These are phyloP conservation scores for Drosophila colorata DNA, from an alignment of 2,888 invertebrate genomes.

Conservation along the genomic window DNA sequence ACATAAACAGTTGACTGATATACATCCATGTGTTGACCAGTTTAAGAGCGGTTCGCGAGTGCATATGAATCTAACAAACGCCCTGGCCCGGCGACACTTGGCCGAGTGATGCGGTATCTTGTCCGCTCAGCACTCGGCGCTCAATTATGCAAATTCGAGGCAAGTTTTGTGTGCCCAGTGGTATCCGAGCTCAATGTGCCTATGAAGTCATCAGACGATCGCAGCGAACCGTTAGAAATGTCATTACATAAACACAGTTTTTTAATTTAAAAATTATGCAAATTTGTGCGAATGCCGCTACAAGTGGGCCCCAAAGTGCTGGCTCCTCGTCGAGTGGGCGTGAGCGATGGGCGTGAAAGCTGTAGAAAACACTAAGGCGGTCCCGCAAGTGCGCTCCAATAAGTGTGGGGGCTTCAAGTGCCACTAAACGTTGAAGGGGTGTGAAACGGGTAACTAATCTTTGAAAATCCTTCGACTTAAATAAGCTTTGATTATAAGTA, in stretches of 20 bases:
- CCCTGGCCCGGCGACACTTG: constrained; percentile 40
- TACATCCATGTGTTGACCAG: constrained; percentile 50
- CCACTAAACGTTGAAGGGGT: constrained; percentile 28
- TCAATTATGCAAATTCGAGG: constrained; percentile 67
- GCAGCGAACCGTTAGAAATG: constrained; percentile 69
- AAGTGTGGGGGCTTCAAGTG: constrained; percentile 51
- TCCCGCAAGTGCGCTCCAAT: constrained; percentile 8
- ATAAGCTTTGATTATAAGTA: not conserved
- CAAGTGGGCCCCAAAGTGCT: constrained; percentile 30
- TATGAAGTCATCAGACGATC: constrained; percentile 70
- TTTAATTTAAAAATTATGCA: constrained; percentile 78
- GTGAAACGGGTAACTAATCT: constrained; percentile 43
- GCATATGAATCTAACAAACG: constrained; percentile 49
- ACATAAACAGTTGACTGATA: constrained; percentile 59
- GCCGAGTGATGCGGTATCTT: constrained; percentile 40
- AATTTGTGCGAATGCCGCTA: constrained; percentile 42
- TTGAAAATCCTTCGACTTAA: constrained; percentile 5
- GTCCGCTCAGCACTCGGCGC: constrained; percentile 18
- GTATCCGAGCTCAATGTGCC: constrained; percentile 21
- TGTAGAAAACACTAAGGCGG: constrained; percentile 43
- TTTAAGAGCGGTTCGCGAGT: constrained; percentile 25
- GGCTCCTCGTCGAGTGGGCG: constrained; percentile 11
- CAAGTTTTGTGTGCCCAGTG: constrained; percentile 37
- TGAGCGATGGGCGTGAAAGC: constrained; percentile 64
- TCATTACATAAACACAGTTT: constrained; percentile 72